A percentile compares a stretch with the other conserved stretches of the same genome.
These are phyloP conservation scores for Psephotus haematonotus DNA, from an alignment of 2,113 vertebrate genomes.

Conservation along the genomic window DNA sequence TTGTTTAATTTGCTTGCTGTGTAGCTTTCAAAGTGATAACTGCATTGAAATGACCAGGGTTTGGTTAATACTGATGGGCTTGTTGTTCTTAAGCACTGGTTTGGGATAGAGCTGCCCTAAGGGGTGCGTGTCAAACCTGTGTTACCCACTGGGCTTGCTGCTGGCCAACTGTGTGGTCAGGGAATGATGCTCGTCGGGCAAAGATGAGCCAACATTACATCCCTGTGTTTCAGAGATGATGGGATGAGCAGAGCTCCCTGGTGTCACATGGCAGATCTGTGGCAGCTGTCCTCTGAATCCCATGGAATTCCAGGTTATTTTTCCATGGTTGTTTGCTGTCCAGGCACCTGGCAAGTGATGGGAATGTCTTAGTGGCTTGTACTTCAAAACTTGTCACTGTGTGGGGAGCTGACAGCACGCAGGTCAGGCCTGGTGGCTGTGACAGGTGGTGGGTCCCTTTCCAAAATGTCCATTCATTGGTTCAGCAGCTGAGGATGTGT, in stretches of 20 bases:
- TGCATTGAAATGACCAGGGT: neutral
- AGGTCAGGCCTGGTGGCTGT: neutral
- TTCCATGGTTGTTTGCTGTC: neutral
- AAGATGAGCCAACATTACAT: neutral
- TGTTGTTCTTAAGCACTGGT: neutral
- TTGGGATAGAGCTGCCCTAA: neutral
- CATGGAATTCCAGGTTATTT: neutral
- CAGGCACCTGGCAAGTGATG: neutral
- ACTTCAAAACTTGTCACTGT: neutral
- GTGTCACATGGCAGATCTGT: neutral
- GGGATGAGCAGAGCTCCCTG: neutral
- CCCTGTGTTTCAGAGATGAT: neutral
- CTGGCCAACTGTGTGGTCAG: neutral
- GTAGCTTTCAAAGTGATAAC: neutral
- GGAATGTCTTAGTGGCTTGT: neutral
- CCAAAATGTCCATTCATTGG: neutral
- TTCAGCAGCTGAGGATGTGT: neutral
- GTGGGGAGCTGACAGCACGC: neutral
- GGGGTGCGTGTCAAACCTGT: neutral
- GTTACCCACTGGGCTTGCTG: neutral
- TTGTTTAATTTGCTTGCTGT: slow-evolving; percentile 6
- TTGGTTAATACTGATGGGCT: neutral
- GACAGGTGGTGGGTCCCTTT: neutral
- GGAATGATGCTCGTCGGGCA: neutral
- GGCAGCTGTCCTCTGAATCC: neutral